Conservation (phyloP, 2,797 vertebrate genomes). For the Micrastur ruficollis region DNA sequence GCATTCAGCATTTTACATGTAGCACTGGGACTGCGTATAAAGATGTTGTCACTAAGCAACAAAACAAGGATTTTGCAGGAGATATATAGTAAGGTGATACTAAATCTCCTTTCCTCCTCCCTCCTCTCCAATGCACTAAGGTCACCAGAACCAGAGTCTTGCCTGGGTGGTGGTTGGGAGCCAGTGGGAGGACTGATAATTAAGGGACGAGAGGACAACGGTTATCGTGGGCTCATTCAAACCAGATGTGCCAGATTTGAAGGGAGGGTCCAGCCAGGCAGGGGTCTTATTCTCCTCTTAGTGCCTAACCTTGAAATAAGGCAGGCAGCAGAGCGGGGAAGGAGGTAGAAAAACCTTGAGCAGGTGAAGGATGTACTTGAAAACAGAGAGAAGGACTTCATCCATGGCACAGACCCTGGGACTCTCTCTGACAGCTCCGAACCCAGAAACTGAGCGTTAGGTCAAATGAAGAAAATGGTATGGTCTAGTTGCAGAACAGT, state of each 20-base stretch:
- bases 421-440: not conserved
- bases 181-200: not conserved
- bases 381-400: not conserved
- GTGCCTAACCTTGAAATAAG: not conserved
- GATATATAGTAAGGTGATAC: not conserved
- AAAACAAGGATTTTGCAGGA: not conserved
- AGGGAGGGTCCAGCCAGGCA: not conserved
- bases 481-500: rapidly evolving
- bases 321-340: not conserved
- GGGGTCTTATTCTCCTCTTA: not conserved
- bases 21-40: not conserved
- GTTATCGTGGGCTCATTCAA: not conserved
- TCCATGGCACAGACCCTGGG: rapidly evolving
- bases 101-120: not conserved
- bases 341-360: not conserved
- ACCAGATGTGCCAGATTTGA: not conserved
- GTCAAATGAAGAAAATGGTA: not conserved
- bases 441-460: not conserved
- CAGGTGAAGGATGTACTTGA: not conserved
- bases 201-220: not conserved
- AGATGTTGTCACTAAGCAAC: constrained; percentile 41
- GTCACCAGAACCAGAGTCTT: not conserved
- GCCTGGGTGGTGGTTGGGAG: not conserved
- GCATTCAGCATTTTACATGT: not conserved
- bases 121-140: not conserved